Evolutionary conservation across 2,113 vertebrate species (phyloP).

Genomic region (Ptychochromis oligacanthus): DNA sequence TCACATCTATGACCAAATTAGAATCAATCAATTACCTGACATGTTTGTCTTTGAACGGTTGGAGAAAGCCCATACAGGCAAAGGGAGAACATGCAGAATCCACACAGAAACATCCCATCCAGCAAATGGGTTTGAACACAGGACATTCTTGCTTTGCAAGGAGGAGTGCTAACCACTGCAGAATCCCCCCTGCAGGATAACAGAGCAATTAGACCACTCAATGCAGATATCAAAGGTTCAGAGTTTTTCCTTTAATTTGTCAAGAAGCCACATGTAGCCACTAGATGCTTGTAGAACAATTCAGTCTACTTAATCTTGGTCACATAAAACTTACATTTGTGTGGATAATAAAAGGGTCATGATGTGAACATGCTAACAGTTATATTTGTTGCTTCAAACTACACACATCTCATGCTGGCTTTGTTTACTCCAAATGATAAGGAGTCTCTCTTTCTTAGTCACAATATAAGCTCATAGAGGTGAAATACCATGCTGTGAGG

Average conservation of each 20-base stretch:
- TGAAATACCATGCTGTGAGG: slow-evolving; percentile 1
- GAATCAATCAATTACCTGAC: background rate
- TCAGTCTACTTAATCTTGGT: background rate
- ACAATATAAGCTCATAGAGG: background rate
- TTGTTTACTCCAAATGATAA: background rate
- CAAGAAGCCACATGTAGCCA: background rate
- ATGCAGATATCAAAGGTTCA: background rate
- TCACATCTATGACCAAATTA: too few species aligned
- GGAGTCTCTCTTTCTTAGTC: background rate
- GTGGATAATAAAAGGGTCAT: slow-evolving; percentile 28
- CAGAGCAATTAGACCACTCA: background rate
- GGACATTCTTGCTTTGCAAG: too few species aligned
- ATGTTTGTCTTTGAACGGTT: background rate
- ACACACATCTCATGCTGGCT: background rate
- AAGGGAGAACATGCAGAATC: too few species aligned
- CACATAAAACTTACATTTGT: background rate
- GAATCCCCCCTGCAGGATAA: background rate
- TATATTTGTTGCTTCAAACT: background rate
- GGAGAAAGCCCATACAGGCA: background rate
- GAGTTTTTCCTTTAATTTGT: background rate
- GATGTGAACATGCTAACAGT: slow-evolving; percentile 1
- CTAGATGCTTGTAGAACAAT: background rate
- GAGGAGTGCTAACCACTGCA: background rate
- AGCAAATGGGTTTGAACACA: too few species aligned
- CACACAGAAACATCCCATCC: too few species aligned